phyloP scores from a whole-genome alignment of 2,888 invertebrate species.

The Zaprionus bogoriensis region DNA sequence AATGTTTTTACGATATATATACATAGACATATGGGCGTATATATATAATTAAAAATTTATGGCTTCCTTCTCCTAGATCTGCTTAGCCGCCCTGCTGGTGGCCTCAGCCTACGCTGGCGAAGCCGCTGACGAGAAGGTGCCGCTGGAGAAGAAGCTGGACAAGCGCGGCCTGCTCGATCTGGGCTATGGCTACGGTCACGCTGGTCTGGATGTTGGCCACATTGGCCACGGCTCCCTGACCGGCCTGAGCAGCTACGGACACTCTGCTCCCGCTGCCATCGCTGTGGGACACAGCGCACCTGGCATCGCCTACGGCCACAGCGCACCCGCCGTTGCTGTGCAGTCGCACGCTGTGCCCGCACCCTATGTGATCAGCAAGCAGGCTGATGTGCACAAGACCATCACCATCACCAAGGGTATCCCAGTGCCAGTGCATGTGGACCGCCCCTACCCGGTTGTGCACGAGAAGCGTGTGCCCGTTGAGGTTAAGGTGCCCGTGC shows the following conservation, averaged over 20 bases:
- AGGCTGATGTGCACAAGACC: conserved; percentile 86
- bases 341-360: conserved; percentile 65
- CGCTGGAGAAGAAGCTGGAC: conserved; percentile 90
- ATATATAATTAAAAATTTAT: neutral
- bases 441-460: conserved; percentile 88
- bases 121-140: conserved; percentile 84
- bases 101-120: conserved; percentile 87
- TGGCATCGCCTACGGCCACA: conserved; percentile 71
- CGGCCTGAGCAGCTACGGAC: conserved; percentile 70
- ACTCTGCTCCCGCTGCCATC: conserved; percentile 71
- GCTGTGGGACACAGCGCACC: conserved; percentile 76
- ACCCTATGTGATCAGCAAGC: conserved; percentile 82
- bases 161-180: conserved; percentile 91
- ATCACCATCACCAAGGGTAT: conserved; percentile 90
- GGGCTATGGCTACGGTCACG: conserved; percentile 91
- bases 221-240: conserved; percentile 86
- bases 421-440: conserved; percentile 89
- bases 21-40: too few relatives aligned
- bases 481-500: conserved; percentile 87
- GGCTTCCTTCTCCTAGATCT: conserved; percentile 84
- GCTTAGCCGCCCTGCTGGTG: conserved; percentile 89
- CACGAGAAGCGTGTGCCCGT: conserved; percentile 86
- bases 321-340: conserved; percentile 63
- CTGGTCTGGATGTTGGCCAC: conserved; percentile 89
- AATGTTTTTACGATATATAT: too few relatives aligned